phyloP scores from a whole-genome alignment of 2,888 invertebrate species.

The Chrysolina oricalcia region DNA sequence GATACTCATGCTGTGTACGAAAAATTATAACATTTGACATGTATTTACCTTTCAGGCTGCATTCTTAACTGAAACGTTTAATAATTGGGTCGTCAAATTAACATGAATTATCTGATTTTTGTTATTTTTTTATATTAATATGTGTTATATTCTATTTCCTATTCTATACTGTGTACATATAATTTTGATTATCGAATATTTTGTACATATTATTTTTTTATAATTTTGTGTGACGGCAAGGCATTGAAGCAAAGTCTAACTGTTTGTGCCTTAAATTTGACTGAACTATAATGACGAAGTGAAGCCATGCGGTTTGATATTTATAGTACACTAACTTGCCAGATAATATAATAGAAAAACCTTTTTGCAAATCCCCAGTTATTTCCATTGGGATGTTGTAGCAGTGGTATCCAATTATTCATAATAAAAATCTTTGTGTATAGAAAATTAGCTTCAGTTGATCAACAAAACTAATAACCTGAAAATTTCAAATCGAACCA shows the following conservation, averaged over 20 bases:
- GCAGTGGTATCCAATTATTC: background rate
- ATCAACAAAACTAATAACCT: background rate
- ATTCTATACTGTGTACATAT: constrained; percentile 23
- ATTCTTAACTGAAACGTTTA: constrained; percentile 18
- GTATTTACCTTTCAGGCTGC: background rate
- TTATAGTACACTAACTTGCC: constrained; percentile 33
- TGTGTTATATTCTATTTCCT: constrained; percentile 24
- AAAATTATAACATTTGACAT: background rate
- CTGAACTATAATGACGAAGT: constrained; percentile 30
- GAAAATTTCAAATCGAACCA: too few relatives aligned
- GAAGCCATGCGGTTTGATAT: constrained; percentile 27
- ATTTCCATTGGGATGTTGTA: constrained; percentile 21
- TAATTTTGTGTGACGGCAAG: constrained; percentile 24
- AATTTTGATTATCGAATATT: constrained; percentile 23
- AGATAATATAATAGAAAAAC: constrained; percentile 28
- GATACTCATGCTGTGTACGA: background rate
- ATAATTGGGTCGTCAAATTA: background rate
- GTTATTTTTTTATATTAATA: constrained; percentile 21
- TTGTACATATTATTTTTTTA: constrained; percentile 23
- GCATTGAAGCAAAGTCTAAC: constrained; percentile 28
- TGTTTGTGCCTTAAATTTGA: constrained; percentile 36
- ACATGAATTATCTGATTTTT: constrained; percentile 16
- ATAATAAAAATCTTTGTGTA: background rate
- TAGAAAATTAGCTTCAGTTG: background rate
- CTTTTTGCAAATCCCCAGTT: constrained; percentile 11